Evolutionary conservation across 1,140 invertebrate species (phyloP).

Genomic region (Grapholita molesta): DNA sequence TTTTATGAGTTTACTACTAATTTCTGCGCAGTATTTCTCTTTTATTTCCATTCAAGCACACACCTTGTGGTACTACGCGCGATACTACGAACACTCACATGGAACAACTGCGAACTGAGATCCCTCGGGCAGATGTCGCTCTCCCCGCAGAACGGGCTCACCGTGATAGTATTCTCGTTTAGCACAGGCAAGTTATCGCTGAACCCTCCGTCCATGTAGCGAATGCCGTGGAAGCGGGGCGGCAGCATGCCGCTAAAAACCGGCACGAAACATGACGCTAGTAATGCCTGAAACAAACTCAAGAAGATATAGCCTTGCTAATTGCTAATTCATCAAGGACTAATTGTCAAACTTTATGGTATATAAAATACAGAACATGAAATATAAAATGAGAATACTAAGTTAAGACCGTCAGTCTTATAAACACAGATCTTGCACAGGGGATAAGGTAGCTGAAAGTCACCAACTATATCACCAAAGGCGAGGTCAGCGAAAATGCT

Average conservation of each 20-base stretch:
- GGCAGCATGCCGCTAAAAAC: constrained; percentile 96
- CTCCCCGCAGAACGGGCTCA: constrained; percentile 98
- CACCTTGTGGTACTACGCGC: neutral
- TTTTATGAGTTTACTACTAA: no score
- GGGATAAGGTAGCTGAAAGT: no score
- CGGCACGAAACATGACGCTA: constrained; percentile 97
- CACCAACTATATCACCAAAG: no score
- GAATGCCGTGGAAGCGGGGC: constrained; percentile 91
- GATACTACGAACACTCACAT: constrained; percentile 79
- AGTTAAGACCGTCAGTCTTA: no score
- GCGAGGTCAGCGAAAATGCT: no score
- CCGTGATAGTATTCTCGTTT: constrained; percentile 97
- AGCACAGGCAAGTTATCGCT: constrained; percentile 96
- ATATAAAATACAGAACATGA: no score
- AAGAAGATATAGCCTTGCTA: neutral
- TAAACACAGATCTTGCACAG: no score
- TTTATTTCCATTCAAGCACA: no score
- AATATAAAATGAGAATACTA: no score
- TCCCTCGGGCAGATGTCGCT: constrained; percentile 98
- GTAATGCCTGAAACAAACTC: constrained; percentile 82
- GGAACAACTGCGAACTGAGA: constrained; percentile 89
- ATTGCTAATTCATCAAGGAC: no score
- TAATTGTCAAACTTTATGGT: no score
- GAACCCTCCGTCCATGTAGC: constrained; percentile 98
- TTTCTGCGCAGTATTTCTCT: no score